Evolutionary conservation across 2,888 invertebrate species (phyloP).

Genomic region (Acleris holmiana): DNA sequence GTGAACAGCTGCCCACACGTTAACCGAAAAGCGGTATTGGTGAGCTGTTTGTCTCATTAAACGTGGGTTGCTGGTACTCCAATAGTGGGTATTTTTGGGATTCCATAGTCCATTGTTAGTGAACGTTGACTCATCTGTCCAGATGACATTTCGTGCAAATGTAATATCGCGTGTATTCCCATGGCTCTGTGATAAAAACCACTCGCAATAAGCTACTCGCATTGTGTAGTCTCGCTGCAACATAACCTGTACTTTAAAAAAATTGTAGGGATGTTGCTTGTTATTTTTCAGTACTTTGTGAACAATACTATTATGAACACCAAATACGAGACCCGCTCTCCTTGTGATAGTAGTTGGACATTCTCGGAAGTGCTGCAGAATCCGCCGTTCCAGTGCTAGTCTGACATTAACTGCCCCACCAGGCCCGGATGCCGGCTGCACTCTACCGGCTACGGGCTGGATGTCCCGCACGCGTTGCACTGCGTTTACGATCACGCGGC

Average conservation of each 20-base stretch:
- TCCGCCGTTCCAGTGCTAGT: background rate
- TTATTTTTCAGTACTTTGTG: background rate
- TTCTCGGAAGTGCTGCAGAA: background rate
- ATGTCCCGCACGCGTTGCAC: slow-evolving; percentile 10
- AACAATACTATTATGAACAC: background rate
- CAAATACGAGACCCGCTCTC: background rate
- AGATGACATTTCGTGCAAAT: slow-evolving; percentile 9
- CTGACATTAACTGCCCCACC: background rate
- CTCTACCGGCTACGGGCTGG: background rate
- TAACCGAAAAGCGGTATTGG: slow-evolving; percentile 12
- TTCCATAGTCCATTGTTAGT: slow-evolving; percentile 16
- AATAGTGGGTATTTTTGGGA: slow-evolving; percentile 10
- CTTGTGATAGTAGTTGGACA: background rate
- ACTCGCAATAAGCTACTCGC: slow-evolving; percentile 7
- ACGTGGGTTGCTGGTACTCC: slow-evolving; percentile 2
- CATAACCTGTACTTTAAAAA: slow-evolving; percentile 5
- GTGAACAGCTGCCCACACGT: slow-evolving; percentile 15
- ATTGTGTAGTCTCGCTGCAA: background rate
- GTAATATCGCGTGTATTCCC: background rate
- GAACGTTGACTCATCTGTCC: slow-evolving; percentile 14
- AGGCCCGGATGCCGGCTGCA: background rate
- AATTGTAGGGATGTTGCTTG: background rate
- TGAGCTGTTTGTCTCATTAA: slow-evolving; percentile 12
- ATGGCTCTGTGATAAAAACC: slow-evolving; percentile 1
- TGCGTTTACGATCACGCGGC: slow-evolving; percentile 4